phyloP scores from a whole-genome alignment of 2,113 vertebrate genomes.

The Onychorhynchus coronatus region DNA sequence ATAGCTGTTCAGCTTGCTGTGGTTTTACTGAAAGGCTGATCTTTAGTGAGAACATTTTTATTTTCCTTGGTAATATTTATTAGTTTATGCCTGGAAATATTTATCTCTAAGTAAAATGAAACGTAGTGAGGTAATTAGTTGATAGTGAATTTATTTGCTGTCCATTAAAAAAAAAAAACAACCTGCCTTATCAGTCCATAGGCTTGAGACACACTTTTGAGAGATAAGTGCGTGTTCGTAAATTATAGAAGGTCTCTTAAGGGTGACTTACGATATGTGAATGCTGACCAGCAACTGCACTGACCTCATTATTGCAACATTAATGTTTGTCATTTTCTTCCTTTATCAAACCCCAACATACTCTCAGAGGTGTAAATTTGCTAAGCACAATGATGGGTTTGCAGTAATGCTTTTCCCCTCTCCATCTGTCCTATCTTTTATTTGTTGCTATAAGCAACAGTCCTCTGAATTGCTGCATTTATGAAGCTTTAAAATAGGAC shows the following conservation, averaged over 20 bases:
- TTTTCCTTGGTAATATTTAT: not conserved
- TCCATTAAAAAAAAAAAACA: not conserved
- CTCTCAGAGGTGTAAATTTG: not conserved
- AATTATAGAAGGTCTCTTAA: not conserved
- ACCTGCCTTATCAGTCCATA: not conserved
- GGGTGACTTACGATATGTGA: not conserved
- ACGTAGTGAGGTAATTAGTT: not conserved
- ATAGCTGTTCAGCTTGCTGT: not conserved
- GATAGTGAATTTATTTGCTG: not conserved
- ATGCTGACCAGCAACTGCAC: not conserved
- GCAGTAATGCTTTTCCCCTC: not conserved
- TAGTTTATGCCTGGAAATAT: not conserved
- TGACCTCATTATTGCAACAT: not conserved
- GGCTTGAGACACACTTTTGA: not conserved
- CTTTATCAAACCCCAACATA: not conserved
- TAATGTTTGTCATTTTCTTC: not conserved
- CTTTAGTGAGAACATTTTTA: not conserved
- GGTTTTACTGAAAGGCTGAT: not conserved
- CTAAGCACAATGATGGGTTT: not conserved
- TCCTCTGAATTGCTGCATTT: not conserved
- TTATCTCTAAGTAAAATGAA: not conserved
- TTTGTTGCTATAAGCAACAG: slow-evolving; percentile 41
- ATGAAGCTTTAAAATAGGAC: slow-evolving; percentile 1
- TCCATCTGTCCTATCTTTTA: not conserved
- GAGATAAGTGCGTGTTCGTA: not conserved